phyloP scores from a whole-genome alignment of 2,888 invertebrate genomes.

The Hydrotaea diabolus region DNA sequence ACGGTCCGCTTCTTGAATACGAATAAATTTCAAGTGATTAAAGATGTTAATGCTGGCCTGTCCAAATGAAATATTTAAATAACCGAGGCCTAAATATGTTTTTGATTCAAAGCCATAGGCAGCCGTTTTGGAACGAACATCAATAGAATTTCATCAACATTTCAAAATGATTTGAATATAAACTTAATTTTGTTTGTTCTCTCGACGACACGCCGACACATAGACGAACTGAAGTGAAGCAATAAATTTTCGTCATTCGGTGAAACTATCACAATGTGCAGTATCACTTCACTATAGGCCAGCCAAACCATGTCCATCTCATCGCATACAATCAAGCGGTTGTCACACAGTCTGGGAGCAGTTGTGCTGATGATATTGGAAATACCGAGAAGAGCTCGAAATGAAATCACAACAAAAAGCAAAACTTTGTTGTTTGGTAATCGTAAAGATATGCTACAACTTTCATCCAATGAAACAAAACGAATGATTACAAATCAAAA shows the following conservation, averaged over 20 bases:
- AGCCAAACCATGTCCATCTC: slow-evolving; percentile 46
- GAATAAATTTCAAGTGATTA: slow-evolving; percentile 45
- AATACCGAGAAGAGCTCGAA: slow-evolving; percentile 41
- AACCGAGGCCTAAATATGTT: slow-evolving; percentile 5
- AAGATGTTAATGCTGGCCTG: slow-evolving; percentile 45
- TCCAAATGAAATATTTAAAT: slow-evolving; percentile 5
- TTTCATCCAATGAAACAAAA: slow-evolving; percentile 14
- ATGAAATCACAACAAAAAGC: slow-evolving; percentile 26
- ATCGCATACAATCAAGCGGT: slow-evolving; percentile 49
- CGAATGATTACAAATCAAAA: slow-evolving; percentile 57
- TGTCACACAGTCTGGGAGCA: slow-evolving; percentile 50
- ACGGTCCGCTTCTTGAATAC: slow-evolving; percentile 19
- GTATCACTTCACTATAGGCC: slow-evolving; percentile 21
- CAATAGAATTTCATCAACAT: slow-evolving; percentile 46
- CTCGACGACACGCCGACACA: slow-evolving; percentile 37
- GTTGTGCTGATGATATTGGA: slow-evolving; percentile 38
- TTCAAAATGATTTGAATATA: slow-evolving; percentile 43
- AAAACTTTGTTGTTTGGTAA: slow-evolving; percentile 53
- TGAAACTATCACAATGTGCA: slow-evolving; percentile 26
- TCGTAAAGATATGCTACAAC: slow-evolving; percentile 48
- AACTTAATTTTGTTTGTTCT: slow-evolving; percentile 47
- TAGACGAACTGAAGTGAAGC: slow-evolving; percentile 27
- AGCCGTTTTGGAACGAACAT: slow-evolving; percentile 24
- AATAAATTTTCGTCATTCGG: slow-evolving; percentile 55
- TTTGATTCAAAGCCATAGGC: not conserved